A percentile compares a stretch with the other conserved stretches of the same genome.
phyloP scores from a whole-genome alignment of 1,140 invertebrate species.

The Drosophila kikkawai region DNA sequence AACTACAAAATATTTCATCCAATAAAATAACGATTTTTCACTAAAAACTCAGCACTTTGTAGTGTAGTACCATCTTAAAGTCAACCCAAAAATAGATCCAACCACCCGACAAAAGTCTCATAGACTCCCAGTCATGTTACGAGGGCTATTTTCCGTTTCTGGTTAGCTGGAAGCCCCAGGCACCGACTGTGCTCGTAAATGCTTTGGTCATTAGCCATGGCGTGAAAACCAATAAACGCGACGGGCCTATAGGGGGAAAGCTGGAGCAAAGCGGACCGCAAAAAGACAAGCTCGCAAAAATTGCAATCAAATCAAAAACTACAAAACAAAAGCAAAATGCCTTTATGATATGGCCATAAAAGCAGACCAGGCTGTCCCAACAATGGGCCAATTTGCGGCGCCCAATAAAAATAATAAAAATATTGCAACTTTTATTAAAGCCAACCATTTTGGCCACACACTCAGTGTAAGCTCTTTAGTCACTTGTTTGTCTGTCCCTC shows the following conservation, averaged over 20 bases:
- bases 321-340: slow-evolving; percentile 72
- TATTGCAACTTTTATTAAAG: slow-evolving; percentile 70
- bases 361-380: slow-evolving; percentile 42
- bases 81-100: not conserved
- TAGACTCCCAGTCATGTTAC: slow-evolving; percentile 1
- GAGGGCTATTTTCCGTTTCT: slow-evolving; percentile 16
- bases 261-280: slow-evolving; percentile 1
- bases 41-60: not conserved
- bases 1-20: not conserved
- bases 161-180: slow-evolving; percentile 13
- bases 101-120: not conserved
- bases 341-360: slow-evolving; percentile 76
- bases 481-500: slow-evolving; percentile 31
- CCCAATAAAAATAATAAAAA: slow-evolving; percentile 69
- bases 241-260: slow-evolving; percentile 30
- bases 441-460: slow-evolving; percentile 30
- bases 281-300: slow-evolving; percentile 35
- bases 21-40: not conserved
- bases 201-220: slow-evolving; percentile 71
- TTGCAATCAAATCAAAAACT: slow-evolving; percentile 70
- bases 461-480: slow-evolving; percentile 43
- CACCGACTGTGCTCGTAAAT: slow-evolving; percentile 65
- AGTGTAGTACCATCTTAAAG: not conserved
- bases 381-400: slow-evolving; percentile 68
- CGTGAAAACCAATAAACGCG: slow-evolving; percentile 72